A percentile compares a stretch with the other conserved stretches of the same genome.
Conservation (phyloP, 53 echinoderm and acorn worm species). For the Pentamera pediparva region DNA sequence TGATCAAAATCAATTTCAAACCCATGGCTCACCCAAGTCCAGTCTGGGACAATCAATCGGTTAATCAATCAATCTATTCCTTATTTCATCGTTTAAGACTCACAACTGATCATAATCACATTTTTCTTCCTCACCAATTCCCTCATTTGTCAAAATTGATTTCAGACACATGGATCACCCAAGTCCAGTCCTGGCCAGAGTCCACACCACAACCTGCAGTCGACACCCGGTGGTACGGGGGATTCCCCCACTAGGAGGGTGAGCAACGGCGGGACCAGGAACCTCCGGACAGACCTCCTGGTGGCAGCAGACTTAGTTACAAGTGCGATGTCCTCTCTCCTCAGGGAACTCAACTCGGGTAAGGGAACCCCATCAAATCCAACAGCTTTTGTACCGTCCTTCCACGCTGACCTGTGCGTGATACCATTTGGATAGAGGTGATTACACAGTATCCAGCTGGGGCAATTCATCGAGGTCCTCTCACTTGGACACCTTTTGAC, state of each 20-base stretch:
- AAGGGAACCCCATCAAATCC: too few relatives aligned
- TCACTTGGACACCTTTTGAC: too few relatives aligned
- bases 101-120: neutral
- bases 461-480: too few relatives aligned
- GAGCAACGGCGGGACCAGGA: constrained; percentile 52
- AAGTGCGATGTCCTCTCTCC: constrained; percentile 93
- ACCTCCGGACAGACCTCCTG: constrained; percentile 77
- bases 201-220: constrained; percentile 48
- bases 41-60: neutral
- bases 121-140: neutral
- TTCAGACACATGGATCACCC: constrained; percentile 91
- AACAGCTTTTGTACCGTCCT: too few relatives aligned
- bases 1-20: too few relatives aligned
- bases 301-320: constrained; percentile 94
- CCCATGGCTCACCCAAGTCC: neutral
- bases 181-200: constrained; percentile 87
- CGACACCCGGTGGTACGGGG: constrained; percentile 47
- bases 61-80: too few relatives aligned
- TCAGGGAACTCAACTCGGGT: constrained; percentile 94
- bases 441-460: too few relatives aligned
- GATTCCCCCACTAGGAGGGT: constrained; percentile 39
- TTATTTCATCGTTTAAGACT: neutral
- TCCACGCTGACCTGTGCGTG: too few relatives aligned
- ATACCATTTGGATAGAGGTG: too few relatives aligned
- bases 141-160: neutral